Base-by-base conservation (phyloP, 2,797 vertebrate species). In the Anisognathus igniventris region DNA sequence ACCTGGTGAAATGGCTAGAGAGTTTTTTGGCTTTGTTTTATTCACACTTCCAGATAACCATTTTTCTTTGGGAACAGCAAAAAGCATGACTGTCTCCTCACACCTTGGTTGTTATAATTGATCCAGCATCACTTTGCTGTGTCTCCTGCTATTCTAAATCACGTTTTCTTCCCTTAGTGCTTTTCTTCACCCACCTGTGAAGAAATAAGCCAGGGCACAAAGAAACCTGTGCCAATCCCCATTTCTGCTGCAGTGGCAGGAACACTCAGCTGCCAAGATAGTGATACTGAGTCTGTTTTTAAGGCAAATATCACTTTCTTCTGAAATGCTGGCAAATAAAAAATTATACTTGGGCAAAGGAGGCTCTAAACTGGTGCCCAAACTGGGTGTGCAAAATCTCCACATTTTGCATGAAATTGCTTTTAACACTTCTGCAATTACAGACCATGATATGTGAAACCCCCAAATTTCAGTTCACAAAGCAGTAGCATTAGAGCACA, bases 1-100 rank as follows among this genome's bases (percentile, higher is more conserved):
- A 1, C 3, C 1, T 1, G 0, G 48, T 23, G 56, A 66, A 87
- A 79, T 0, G 6, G 15, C 18, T 58, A 14, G 33, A 79, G 57
- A 68, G 37, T 6, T 58, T 65, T 70, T 60, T 20, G 47, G 13
- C 24, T 83, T 54, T 53, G 30, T 39, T 78, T 81, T 47, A 35
- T 24, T 87, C n/a, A 23, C 37, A 50, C 5, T 42, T 24, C 37
- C 47, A 70, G 37, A 54, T 18, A 81, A 70, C 5, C 1, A 33
- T 9, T 83, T 88, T 51, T 28, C 20, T 48, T 62, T 30, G 15
- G 51, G 48, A 84, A 66, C 0, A 60, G 17, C 25, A 73, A 77
- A 92, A 91, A 64, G 33, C 22, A 70, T 23, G 39, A n/a, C 64
- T 62, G 28, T 6, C 44, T 74, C 27, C 48, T 83, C 47, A 54